Evolutionary conservation across 1,140 invertebrate species (phyloP).

Genomic region (Physella acuta): DNA sequence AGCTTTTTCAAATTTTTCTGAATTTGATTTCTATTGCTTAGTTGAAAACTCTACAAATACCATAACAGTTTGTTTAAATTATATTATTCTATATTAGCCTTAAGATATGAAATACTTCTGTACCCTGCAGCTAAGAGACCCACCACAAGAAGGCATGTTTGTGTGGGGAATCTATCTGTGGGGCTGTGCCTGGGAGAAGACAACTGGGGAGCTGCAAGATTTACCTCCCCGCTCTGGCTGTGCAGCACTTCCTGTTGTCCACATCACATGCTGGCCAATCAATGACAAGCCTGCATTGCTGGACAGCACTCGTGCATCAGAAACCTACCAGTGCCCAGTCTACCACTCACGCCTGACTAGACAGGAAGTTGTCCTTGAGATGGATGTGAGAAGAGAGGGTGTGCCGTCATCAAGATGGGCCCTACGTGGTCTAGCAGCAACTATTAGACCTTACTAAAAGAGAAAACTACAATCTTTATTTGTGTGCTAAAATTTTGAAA

Average conservation of each 20-base stretch:
- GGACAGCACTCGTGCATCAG: constrained; percentile 43
- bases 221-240: constrained; percentile 47
- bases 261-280: constrained; percentile 56
- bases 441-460: constrained; percentile 52
- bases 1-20: neutral
- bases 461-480: neutral
- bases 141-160: constrained; percentile 61
- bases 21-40: neutral
- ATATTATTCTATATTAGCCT: too few species aligned
- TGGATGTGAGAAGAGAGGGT: constrained; percentile 54
- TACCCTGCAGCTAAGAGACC: constrained; percentile 55
- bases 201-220: constrained; percentile 57
- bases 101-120: too few species aligned
- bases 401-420: constrained; percentile 55
- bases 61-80: too few species aligned
- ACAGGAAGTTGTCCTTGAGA: constrained; percentile 54
- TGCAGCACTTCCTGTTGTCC: constrained; percentile 56
- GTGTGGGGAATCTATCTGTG: constrained; percentile 59
- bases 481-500: too few species aligned
- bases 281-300: constrained; percentile 49
- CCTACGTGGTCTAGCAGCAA: constrained; percentile 56
- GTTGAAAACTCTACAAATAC: neutral
- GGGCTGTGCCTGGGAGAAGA: constrained; percentile 61
- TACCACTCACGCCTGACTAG: constrained; percentile 50
- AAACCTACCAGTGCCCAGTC: constrained; percentile 55